These are phyloP conservation scores for Caenorhabditis becei DNA, from an alignment of 2,888 invertebrate genomes.

Conservation along the genomic window DNA sequence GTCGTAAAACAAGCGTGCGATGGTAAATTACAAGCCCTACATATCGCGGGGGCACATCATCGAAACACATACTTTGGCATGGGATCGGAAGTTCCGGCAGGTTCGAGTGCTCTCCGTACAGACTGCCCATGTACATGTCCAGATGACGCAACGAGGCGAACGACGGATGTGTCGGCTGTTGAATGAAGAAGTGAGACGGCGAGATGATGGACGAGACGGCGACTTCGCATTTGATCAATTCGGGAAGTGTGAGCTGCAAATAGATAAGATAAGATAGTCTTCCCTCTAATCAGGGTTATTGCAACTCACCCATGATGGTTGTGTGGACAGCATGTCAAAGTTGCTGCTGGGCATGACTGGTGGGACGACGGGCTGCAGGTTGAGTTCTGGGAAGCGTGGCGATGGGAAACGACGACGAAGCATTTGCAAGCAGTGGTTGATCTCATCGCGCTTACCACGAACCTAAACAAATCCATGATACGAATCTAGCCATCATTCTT, in stretches of 20 bases:
- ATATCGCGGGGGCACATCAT: background rate
- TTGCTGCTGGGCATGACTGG: slow-evolving; percentile 71
- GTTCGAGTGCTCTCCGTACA: slow-evolving; percentile 87
- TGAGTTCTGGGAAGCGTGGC: slow-evolving; percentile 81
- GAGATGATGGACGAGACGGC: slow-evolving; percentile 91
- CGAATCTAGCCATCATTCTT: slow-evolving; percentile 13
- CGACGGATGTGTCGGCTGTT: slow-evolving; percentile 95
- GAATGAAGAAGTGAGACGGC: slow-evolving; percentile 93
- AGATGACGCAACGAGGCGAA: slow-evolving; percentile 86
- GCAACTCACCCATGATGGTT: slow-evolving; percentile 72
- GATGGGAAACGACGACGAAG: slow-evolving; percentile 80
- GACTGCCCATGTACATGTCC: slow-evolving; percentile 86
- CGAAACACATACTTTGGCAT: slow-evolving; percentile 86
- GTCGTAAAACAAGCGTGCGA: slow-evolving; percentile 22
- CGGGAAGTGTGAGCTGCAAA: slow-evolving; percentile 89
- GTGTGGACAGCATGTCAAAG: slow-evolving; percentile 69
- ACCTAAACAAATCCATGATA: slow-evolving; percentile 59
- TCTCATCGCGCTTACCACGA: slow-evolving; percentile 80
- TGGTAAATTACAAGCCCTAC: slow-evolving; percentile 2
- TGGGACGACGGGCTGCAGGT: slow-evolving; percentile 81
- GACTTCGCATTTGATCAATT: slow-evolving; percentile 94
- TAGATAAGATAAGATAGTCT: background rate
- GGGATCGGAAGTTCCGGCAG: slow-evolving; percentile 90
- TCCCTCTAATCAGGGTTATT: background rate
- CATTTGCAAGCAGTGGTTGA: slow-evolving; percentile 80